Conservation (phyloP, 2,113 vertebrate species). For the Phylloscopus trochilus region DNA sequence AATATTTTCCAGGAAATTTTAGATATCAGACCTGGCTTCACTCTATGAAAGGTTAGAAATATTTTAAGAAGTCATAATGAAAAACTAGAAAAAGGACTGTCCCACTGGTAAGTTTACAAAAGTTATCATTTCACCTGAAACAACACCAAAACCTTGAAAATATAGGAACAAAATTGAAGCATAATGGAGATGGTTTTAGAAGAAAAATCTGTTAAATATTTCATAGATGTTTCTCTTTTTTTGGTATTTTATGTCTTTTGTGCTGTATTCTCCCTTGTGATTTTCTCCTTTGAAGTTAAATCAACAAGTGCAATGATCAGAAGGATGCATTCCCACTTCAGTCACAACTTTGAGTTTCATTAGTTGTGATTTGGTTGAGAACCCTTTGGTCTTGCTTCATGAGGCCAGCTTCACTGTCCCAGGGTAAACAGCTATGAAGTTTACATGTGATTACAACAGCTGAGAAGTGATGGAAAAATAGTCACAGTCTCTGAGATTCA, state of each 20-base stretch:
- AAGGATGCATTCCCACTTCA: neutral
- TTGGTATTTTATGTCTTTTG: neutral
- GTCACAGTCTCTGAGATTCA: neutral
- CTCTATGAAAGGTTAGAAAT: neutral
- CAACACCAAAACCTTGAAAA: neutral
- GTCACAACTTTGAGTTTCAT: neutral
- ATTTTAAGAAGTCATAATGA: neutral
- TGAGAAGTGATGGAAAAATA: neutral
- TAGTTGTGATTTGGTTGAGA: neutral
- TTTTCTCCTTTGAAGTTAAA: neutral
- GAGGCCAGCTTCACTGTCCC: neutral
- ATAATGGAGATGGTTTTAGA: neutral
- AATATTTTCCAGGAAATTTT: neutral
- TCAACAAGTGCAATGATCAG: neutral
- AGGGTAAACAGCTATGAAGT: neutral
- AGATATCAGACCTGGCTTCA: neutral
- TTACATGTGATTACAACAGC: neutral
- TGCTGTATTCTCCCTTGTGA: neutral
- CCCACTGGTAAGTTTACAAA: neutral
- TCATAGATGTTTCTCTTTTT: neutral
- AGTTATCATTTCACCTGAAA: neutral
- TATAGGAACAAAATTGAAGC: neutral
- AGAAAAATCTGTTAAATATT: neutral
- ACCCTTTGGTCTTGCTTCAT: neutral
- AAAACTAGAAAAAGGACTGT: neutral